phyloP scores from a whole-genome alignment of 2,797 vertebrate genomes.

The Mastacembelus armatus region DNA sequence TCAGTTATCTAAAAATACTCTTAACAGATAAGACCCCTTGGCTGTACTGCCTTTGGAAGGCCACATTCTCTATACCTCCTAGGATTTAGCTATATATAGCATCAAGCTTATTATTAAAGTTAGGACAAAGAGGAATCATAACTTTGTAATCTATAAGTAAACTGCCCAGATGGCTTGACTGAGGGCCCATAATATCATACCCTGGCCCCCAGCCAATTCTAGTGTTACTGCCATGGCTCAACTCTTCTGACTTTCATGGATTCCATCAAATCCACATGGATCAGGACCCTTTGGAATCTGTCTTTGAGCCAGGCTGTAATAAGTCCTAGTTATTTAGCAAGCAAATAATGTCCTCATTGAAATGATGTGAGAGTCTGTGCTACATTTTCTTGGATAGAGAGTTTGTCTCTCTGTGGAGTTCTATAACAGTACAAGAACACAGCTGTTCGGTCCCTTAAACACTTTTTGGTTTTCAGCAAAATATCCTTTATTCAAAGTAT shows the following conservation, averaged over 20 bases:
- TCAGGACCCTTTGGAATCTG: constrained; percentile 11
- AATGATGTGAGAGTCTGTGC: constrained; percentile 32
- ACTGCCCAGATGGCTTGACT: constrained; percentile 20
- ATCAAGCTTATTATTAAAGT: constrained; percentile 6
- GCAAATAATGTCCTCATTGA: constrained; percentile 44
- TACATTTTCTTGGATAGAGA: constrained; percentile 34
- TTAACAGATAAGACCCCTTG: neutral
- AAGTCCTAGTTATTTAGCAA: constrained; percentile 32
- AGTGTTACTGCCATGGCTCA: constrained; percentile 26
- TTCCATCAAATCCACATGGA: constrained; percentile 21
- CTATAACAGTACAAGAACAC: constrained; percentile 41
- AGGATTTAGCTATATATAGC: neutral
- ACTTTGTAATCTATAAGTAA: too few species aligned
- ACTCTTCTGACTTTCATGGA: too few species aligned
- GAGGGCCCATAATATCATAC: constrained; percentile 5
- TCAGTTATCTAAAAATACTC: constrained; percentile 32
- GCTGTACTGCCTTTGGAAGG: constrained; percentile 6
- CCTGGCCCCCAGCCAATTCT: constrained; percentile 32
- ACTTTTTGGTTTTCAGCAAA: constrained; percentile 70
- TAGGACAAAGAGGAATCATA: neutral
- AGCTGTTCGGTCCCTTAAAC: constrained; percentile 65
- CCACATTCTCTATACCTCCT: neutral
- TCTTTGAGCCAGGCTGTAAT: constrained; percentile 21
- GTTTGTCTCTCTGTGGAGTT: constrained; percentile 50
- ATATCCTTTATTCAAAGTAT: constrained; percentile 64